These are phyloP conservation scores for Hyles euphorbiae DNA, from an alignment of 1,140 invertebrate species.

Conservation along the genomic window DNA sequence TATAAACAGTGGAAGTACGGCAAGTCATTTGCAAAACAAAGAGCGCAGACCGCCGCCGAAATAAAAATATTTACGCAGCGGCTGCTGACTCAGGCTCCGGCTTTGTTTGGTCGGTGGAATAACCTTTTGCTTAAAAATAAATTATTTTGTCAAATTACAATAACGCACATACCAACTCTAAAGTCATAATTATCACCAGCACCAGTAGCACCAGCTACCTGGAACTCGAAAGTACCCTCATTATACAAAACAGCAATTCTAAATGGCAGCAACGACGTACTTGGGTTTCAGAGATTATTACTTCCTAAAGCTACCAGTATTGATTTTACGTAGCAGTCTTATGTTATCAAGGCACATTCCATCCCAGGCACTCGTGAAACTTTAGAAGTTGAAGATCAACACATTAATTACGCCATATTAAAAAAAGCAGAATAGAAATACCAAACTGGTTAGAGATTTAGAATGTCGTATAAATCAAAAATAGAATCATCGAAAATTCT, in stretches of 20 bases:
- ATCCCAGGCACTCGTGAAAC: too few relatives aligned
- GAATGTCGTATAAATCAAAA: too few relatives aligned
- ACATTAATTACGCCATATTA: too few relatives aligned
- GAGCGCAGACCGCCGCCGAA: conserved; percentile 52
- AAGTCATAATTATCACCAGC: conserved; percentile 8
- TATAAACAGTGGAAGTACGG: conserved; percentile 48
- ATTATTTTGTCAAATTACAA: conserved; percentile 43
- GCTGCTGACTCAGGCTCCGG: conserved; percentile 57
- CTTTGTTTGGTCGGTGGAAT: conserved; percentile 60
- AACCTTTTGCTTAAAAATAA: conserved; percentile 60
- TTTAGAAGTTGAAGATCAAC: too few relatives aligned
- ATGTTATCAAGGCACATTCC: too few relatives aligned
- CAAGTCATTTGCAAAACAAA: conserved; percentile 71
- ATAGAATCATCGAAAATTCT: too few relatives aligned
- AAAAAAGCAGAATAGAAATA: too few relatives aligned
- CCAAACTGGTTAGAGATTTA: too few relatives aligned
- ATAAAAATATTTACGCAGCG: conserved; percentile 72
- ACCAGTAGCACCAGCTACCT: background rate
- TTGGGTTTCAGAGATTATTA: too few relatives aligned
- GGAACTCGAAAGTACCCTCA: background rate
- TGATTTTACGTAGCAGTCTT: too few relatives aligned
- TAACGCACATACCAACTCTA: conserved; percentile 11
- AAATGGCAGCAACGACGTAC: too few relatives aligned
- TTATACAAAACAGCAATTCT: background rate
- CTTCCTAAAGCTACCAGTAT: too few relatives aligned